Evolutionary conservation across 2,113 vertebrate species (phyloP).

Genomic region (Hystrix cristata): DNA sequence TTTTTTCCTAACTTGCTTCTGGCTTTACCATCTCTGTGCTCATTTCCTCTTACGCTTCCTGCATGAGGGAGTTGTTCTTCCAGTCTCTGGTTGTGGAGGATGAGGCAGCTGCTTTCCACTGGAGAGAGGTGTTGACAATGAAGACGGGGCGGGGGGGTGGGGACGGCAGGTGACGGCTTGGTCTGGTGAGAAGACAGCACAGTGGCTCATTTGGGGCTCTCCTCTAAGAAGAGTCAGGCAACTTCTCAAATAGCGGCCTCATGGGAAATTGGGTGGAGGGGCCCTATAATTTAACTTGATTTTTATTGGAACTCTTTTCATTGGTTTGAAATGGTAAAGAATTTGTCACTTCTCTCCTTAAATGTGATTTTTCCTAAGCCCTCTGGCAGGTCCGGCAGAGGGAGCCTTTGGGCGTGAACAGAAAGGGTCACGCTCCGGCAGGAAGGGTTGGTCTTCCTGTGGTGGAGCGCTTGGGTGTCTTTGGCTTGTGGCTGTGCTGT

Average conservation of each 20-base stretch:
- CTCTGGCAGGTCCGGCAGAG: not conserved
- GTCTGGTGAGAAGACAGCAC: not conserved
- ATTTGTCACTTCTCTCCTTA: not conserved
- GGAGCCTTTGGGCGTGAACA: not conserved
- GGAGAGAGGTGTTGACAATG: not conserved
- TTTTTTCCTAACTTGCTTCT: constrained; percentile 20
- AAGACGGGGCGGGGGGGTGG: not conserved
- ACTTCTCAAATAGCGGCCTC: not conserved
- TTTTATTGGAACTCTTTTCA: not conserved
- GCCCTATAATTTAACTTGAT: not conserved
- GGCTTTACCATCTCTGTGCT: not conserved
- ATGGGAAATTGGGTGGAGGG: not conserved
- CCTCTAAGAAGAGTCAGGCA: not conserved
- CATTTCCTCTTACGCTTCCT: constrained; percentile 45
- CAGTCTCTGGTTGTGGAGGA: not conserved
- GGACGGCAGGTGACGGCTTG: not conserved
- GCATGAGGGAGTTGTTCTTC: not conserved
- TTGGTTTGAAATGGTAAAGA: not conserved
- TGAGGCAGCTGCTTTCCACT: not conserved
- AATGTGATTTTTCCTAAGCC: not conserved
- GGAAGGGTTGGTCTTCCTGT: not conserved
- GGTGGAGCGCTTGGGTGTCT: not conserved
- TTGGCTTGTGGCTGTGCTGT: not conserved
- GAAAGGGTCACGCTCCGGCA: not conserved
- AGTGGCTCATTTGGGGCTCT: not conserved